Base-by-base conservation (phyloP, 2,888 invertebrate species). In the Hedya salicella region DNA sequence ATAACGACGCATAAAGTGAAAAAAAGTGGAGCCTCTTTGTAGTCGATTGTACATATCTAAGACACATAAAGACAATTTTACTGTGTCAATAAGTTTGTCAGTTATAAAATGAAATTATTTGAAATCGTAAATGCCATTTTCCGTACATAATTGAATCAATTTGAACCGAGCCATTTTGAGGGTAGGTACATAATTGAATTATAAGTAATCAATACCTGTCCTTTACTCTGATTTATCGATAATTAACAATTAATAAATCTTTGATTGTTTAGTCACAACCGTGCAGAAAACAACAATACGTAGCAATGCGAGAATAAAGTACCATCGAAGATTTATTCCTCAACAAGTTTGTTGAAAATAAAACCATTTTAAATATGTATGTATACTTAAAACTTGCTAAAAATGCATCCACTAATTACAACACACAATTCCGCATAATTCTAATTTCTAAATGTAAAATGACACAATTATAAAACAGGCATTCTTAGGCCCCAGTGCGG, bases 201-300 rank as follows among this genome's bases (percentile, higher is more conserved):
- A 25, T 25, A 4, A 25, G 4, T 25, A 1, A 25, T n/a, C n/a
- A n/a, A n/a, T n/a, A n/a, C n/a, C n/a, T 30, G 21, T 44, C 42
- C 56, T 56, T 30, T 44, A 56, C 56, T 17, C 56, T 16, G 56
- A 56, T n/a, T 42, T 16, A 56, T 32, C 40, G 11, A 39, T 44
- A 42, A 11, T 32, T 42, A 57, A 46, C 14, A 59, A 50, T 46
- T 21, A 50, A 30, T 64, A 44, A 56, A 17, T 50, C 36, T 56
- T 56, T 59, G 52, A 36, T 62, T 60, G 39, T 62, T 59, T 60
- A 66, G 53, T 66, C 65, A 60, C 65, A 66, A 66, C 65, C 65
- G 65, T 60, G 65, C 65, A 60, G 39, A 60, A 32, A 14, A 53
- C 46, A 53, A 36, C 16, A 54, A 16, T 40, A 40, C n/a, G 39